Base-by-base conservation (phyloP, 2,113 vertebrate species). In the Cyprinodon brontotheroides region DNA sequence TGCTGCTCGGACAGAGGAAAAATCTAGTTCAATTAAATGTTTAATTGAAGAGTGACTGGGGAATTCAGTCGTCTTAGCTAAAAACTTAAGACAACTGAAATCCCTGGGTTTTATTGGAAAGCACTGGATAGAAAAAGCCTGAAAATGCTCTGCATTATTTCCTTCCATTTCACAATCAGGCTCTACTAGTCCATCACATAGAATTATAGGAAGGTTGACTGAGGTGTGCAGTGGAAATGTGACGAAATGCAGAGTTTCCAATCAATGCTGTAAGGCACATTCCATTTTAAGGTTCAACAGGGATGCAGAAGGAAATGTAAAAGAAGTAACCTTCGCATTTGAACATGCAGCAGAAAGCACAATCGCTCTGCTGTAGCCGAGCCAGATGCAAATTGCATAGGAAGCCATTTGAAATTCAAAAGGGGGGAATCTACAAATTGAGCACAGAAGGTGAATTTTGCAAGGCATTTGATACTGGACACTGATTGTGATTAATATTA, bases 401-500 rank as follows among this genome's bases (percentile, higher is more conserved):
- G 78, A 86, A 86, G 85, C 65, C 10, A 86, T 89, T 89, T 86
- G 75, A 85, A 88, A 87, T 81, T 89, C 73, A 81, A 83, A 90
- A 76, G 53, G 36, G 50, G 29, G 38, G 70, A 81, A 78, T 76
- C 76, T 69, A 70, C 40, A 80, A 80, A 82, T 80, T 61, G 82
- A 75, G 80, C 73, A 64, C 80, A 71, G 68, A n/a, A 66, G 71
- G 60, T 65, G 43, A 57, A 72, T 76, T 81, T 78, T 80, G 62
- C 20, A 60, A 83, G 65, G 72, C 77, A 48, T 40, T 36, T 75
- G 82, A 86, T 78, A 89, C 59, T 9, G 76, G 74, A 89, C 86
- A 75, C 85, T 91, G 84, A 91, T 83, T 89, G 86, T 85, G 87
- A 92, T 91, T 89, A 85, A 88, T 88, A 84, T 59, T 45, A 76